These are phyloP conservation scores for Acrobasis consociella DNA, from an alignment of 2,888 invertebrate species.

Conservation along the genomic window DNA sequence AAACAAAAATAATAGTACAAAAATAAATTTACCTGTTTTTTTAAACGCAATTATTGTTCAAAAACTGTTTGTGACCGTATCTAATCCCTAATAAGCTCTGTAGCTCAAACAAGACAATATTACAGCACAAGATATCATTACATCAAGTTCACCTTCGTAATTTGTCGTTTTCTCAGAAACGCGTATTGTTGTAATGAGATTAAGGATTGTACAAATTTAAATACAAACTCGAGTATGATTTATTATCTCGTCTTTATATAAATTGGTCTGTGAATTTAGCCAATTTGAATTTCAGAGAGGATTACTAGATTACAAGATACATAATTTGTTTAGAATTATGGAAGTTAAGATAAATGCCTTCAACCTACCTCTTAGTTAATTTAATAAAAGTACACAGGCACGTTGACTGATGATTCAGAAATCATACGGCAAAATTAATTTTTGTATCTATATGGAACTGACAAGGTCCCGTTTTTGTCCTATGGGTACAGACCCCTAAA, in stretches of 20 bases:
- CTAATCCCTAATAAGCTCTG: conserved; percentile 49
- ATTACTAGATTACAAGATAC: neutral
- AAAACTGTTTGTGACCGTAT: conserved; percentile 39
- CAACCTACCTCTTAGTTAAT: no score
- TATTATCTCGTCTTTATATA: conserved; percentile 35
- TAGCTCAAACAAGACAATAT: conserved; percentile 48
- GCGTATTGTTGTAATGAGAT: conserved; percentile 54
- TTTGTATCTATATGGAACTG: no score
- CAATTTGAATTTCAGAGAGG: conserved; percentile 29
- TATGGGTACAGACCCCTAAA: no score
- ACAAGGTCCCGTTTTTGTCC: no score
- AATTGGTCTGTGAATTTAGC: conserved; percentile 46
- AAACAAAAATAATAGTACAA: no score
- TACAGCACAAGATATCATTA: conserved; percentile 43
- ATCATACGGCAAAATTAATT: no score
- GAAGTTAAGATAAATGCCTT: no score
- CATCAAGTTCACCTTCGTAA: conserved; percentile 67
- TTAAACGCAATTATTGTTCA: neutral
- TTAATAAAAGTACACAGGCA: no score
- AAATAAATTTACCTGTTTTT: no score
- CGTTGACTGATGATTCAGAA: no score
- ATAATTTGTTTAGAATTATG: neutral
- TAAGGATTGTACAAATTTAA: conserved; percentile 33
- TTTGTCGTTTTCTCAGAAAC: conserved; percentile 69
- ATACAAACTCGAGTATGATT: conserved; percentile 23